phyloP scores from a whole-genome alignment of 2,113 vertebrate genomes.

The Alligator mississippiensis region DNA sequence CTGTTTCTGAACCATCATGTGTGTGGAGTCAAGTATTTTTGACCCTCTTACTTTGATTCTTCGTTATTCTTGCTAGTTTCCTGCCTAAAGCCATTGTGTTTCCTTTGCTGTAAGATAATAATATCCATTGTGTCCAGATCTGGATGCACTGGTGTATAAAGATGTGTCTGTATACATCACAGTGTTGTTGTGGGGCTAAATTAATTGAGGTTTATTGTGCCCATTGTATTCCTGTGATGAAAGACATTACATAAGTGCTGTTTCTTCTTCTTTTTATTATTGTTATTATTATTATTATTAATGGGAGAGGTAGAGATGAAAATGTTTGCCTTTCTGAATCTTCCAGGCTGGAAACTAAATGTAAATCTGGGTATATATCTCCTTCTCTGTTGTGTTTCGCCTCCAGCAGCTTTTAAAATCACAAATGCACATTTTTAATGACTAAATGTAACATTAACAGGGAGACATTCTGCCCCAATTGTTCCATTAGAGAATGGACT shows the following conservation, averaged over 20 bases:
- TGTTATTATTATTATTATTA: conserved; percentile 1
- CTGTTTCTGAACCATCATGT: background rate
- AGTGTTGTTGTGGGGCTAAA: conserved; percentile 16
- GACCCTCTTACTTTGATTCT: background rate
- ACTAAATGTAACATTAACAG: conserved; percentile 68
- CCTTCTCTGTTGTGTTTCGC: conserved; percentile 56
- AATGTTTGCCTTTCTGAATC: conserved; percentile 53
- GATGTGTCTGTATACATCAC: conserved; percentile 35
- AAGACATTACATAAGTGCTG: background rate
- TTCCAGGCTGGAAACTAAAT: conserved; percentile 29
- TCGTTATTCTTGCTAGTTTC: background rate
- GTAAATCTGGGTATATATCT: conserved; percentile 40
- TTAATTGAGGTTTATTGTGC: conserved; percentile 51
- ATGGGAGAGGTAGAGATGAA: conserved; percentile 41
- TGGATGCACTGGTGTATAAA: conserved; percentile 9
- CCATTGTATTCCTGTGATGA: conserved; percentile 38
- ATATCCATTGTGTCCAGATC: conserved; percentile 5
- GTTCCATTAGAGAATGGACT: conserved; percentile 51
- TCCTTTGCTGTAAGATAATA: background rate
- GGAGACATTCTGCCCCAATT: conserved; percentile 72
- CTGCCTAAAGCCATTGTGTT: background rate
- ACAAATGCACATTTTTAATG: conserved; percentile 77
- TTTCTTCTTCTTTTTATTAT: conserved; percentile 37
- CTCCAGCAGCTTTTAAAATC: conserved; percentile 71
- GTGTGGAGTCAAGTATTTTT: background rate